A percentile compares a stretch with the other conserved stretches of the same genome.
Conservation (phyloP, 2,113 vertebrate genomes). For the Tetraodon nigroviridis region DNA sequence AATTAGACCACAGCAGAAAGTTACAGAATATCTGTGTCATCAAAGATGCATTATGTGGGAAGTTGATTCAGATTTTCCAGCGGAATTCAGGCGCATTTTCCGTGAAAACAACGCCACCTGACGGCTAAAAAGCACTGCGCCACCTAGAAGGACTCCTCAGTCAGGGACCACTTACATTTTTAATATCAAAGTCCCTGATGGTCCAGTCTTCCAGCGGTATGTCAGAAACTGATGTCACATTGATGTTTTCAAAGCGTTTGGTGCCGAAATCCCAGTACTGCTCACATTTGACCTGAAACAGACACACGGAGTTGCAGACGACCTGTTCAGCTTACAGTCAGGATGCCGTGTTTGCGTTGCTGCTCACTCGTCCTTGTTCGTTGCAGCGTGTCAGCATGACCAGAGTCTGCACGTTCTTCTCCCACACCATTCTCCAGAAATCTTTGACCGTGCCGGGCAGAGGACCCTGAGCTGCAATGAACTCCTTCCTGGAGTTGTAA, state of each 20-base stretch:
- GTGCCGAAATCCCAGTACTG: conserved; percentile 86
- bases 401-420: conserved; percentile 83
- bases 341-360: neutral
- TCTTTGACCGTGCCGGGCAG: conserved; percentile 84
- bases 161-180: conserved; percentile 76
- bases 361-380: conserved; percentile 88
- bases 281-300: conserved; percentile 89
- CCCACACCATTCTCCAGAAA: conserved; percentile 98
- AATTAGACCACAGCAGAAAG: too few relatives aligned
- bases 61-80: too few relatives aligned
- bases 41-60: too few relatives aligned
- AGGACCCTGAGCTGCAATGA: conserved; percentile 93
- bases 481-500: conserved; percentile 85
- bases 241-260: conserved; percentile 77
- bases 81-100: too few relatives aligned
- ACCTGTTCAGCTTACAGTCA: neutral
- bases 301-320: neutral
- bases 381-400: conserved; percentile 96
- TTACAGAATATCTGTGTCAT: too few relatives aligned
- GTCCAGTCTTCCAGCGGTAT: conserved; percentile 88
- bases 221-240: conserved; percentile 80
- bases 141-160: neutral
- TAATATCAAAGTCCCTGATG: conserved; percentile 86
- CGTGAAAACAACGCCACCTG: too few relatives aligned
- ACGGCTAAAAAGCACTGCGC: too few relatives aligned